These are phyloP conservation scores for Tychaedon coryphoeus DNA, from an alignment of 2,113 vertebrate genomes.

Conservation along the genomic window DNA sequence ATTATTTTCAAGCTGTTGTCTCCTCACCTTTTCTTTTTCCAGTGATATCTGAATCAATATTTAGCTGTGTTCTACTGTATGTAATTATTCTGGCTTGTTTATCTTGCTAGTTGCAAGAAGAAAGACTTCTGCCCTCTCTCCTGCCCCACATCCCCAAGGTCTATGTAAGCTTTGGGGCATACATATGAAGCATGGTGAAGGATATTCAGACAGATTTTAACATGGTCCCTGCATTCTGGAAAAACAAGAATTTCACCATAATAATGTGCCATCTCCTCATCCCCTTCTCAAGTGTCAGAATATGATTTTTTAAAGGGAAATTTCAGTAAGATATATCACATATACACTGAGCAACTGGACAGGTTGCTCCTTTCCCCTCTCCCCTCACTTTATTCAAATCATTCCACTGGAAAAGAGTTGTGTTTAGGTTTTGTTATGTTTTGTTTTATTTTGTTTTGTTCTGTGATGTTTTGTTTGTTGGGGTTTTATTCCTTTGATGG, in stretches of 20 bases:
- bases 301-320: background rate
- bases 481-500: background rate
- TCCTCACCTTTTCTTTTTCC: background rate
- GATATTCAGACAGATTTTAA: background rate
- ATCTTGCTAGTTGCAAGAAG: background rate
- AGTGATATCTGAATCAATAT: background rate
- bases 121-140: background rate
- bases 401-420: background rate
- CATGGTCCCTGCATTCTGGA: background rate
- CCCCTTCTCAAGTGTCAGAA: background rate
- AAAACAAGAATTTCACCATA: background rate
- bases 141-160: accelerated
- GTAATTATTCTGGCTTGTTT: slow-evolving; percentile 12
- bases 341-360: accelerated
- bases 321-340: background rate
- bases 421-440: background rate
- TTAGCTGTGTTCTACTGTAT: background rate
- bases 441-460: background rate
- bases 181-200: background rate
- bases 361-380: background rate
- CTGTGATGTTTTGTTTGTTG: background rate
- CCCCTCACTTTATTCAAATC: background rate
- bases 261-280: background rate
- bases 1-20: slow-evolving; percentile 10
- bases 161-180: no score